phyloP scores from a whole-genome alignment of 35 echinoderm and acorn worm genomes.

The Ptychodera flava region DNA sequence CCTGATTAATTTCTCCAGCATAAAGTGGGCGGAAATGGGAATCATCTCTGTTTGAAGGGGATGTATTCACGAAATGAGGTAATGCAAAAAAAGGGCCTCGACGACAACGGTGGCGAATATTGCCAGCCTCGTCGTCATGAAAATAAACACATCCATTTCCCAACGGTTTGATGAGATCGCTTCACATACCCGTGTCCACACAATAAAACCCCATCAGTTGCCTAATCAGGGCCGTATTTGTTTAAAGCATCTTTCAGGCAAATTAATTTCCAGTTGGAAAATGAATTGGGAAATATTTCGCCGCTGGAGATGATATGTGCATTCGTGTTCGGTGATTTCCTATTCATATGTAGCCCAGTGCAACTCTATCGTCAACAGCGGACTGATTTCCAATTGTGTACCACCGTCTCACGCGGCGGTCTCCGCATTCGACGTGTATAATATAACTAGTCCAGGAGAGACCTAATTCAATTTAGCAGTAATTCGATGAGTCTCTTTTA shows the following conservation, averaged over 20 bases:
- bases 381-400: background rate
- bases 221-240: background rate
- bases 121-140: background rate
- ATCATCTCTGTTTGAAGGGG: background rate
- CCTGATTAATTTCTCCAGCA: background rate
- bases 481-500: background rate
- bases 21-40: background rate
- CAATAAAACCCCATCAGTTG: background rate
- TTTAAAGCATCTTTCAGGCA: background rate
- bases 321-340: background rate
- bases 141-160: background rate
- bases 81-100: background rate
- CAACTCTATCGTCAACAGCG: background rate
- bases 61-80: background rate
- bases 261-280: background rate
- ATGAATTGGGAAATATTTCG: slow-evolving; percentile 1
- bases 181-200: background rate
- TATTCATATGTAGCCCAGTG: background rate
- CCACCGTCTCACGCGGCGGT: background rate
- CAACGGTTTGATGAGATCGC: background rate
- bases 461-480: background rate
- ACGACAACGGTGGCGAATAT: background rate
- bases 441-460: background rate
- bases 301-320: background rate
- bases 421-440: background rate